Evolutionary conservation across 2,113 vertebrate genomes (phyloP).

Genomic region (Gnathonemus longibarbis): DNA sequence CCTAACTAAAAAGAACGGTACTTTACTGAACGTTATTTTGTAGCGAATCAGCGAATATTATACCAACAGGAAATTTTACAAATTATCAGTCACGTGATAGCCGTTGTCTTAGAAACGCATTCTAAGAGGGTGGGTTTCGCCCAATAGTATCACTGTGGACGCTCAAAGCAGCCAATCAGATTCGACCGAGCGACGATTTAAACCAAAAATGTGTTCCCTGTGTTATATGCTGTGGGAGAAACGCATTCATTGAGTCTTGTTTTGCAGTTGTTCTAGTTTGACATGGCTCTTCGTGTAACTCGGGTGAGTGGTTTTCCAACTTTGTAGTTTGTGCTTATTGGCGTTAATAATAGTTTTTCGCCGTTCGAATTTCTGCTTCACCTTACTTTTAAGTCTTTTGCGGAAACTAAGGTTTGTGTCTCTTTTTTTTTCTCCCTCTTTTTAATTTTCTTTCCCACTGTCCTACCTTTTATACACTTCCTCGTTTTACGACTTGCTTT

Average conservation of each 20-base stretch:
- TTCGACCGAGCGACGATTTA: constrained; percentile 56
- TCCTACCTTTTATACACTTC: neutral
- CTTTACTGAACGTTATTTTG: neutral
- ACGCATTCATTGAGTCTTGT: neutral
- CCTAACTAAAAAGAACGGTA: neutral
- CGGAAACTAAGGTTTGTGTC: neutral
- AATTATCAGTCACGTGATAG: constrained; percentile 33
- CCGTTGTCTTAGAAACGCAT: constrained; percentile 51
- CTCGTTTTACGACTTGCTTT: neutral
- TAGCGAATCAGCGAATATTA: neutral
- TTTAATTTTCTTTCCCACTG: too few species aligned
- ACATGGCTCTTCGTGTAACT: constrained; percentile 60
- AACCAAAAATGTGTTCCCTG: constrained; percentile 30
- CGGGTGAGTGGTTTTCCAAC: constrained; percentile 38
- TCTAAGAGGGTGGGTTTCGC: constrained; percentile 24
- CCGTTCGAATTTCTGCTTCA: neutral
- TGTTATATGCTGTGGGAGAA: neutral
- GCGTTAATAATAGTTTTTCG: neutral
- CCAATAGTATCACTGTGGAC: constrained; percentile 51
- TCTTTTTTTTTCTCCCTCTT: neutral
- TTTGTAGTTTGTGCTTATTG: neutral
- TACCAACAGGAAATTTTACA: neutral
- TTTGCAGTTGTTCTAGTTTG: neutral
- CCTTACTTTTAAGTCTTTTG: neutral
- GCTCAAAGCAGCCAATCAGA: constrained; percentile 51